phyloP scores from a whole-genome alignment of 2,797 vertebrate genomes.

The Gallinago stenura region DNA sequence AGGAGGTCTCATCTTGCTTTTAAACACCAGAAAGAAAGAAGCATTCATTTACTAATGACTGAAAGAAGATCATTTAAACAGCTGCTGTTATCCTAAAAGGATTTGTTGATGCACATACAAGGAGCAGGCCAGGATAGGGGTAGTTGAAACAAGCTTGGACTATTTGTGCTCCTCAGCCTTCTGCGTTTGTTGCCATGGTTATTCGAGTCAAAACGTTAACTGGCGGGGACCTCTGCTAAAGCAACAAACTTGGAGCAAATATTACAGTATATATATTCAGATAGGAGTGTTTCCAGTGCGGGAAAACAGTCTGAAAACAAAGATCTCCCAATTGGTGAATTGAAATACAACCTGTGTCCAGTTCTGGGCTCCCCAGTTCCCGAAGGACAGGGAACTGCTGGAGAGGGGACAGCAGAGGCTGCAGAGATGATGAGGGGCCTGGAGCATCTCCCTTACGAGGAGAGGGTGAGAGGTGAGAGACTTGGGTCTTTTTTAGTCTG shows the following conservation, averaged over 20 bases:
- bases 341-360: neutral
- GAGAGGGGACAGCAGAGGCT: too few species aligned
- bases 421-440: too few species aligned
- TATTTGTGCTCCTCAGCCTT: neutral
- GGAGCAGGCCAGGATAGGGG: neutral
- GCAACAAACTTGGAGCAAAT: constrained; percentile 33
- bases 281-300: neutral
- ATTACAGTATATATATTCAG: neutral
- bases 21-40: neutral
- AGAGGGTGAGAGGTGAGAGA: too few species aligned
- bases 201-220: constrained; percentile 45
- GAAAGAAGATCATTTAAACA: neutral
- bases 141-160: neutral
- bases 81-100: neutral
- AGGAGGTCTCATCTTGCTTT: neutral
- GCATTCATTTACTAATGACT: neutral
- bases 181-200: constrained; percentile 23
- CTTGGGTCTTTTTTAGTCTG: too few species aligned
- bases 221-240: neutral
- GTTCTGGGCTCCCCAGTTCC: too few species aligned
- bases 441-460: too few species aligned
- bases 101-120: neutral
- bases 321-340: neutral
- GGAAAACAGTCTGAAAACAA: neutral
- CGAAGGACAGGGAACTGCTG: too few species aligned